Base-by-base conservation (phyloP, 37 sponge, comb jelly and placozoan species). In the Eunapius fragilis region DNA sequence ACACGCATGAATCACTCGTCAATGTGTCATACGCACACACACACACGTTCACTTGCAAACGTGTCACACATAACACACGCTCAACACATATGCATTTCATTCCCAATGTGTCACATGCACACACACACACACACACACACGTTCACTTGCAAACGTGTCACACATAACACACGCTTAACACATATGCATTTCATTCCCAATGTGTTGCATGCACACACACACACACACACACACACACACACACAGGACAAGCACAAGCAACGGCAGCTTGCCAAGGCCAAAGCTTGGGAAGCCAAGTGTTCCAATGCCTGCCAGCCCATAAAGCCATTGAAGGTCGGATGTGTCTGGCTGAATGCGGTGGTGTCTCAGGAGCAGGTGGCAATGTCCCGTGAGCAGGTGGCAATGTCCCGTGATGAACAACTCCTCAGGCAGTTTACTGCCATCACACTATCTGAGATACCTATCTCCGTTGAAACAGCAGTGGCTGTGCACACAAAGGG, bases 251-350 rank as follows among this genome's bases (percentile, higher is more conserved):
- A 58, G 22, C 58, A 58, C 58, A 75, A 50, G 26, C 71, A 82
- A 83, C 91, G 86, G 68, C 79, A 82, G 70, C 30, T 79, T 67
- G 86, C 89, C 67, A 94, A 91, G 38, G 89, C 71, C 14, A 90
- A 89, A 31, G 90, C 94, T n/a, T 96, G 97, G 97, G 92, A 94
- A 74, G 83, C 80, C 13, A 90, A 94, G 83, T 90, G 87, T 78
- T 50, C 68, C 34, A 49, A 90, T 9, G 89, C 87, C 37, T 92
- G 88, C 36, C 90, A 92, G 67, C 90, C 82, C 4, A 67, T 93
- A 78, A 89, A 87, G 31, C 90, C 94, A 37, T 50, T 91, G 27
- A 68, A 73, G 35, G 86, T 96, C 30, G 95, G 95, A 12, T 82
- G 89, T 58, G 28, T 84, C 5, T 95, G 93, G 93, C 31, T 67